These are phyloP conservation scores for Cherax destructor DNA, from an alignment of 1,140 invertebrate species.

Conservation along the genomic window DNA sequence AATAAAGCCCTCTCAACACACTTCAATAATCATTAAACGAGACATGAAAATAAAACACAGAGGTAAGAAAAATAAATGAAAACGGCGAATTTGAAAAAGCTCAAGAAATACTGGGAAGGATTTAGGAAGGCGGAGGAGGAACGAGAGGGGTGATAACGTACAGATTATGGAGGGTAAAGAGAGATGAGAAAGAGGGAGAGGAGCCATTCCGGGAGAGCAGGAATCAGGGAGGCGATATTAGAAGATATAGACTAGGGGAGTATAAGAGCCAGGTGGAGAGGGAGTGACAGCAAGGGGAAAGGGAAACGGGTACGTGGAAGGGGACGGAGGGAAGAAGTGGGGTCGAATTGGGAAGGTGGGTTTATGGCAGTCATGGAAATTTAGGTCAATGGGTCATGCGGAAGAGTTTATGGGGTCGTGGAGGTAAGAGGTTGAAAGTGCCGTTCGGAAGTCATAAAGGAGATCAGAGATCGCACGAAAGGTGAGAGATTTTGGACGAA, in stretches of 20 bases:
- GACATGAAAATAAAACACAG: background rate
- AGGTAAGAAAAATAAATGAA: background rate
- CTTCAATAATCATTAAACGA: no score
- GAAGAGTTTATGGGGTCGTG: no score
- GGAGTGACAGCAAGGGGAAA: background rate
- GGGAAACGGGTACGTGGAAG: no score
- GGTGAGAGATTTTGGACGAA: no score
- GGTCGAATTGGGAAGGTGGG: no score
- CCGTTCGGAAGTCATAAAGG: no score
- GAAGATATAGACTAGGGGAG: background rate
- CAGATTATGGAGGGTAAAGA: background rate
- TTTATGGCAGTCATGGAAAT: no score
- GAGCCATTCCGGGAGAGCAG: background rate
- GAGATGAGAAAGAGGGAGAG: slow-evolving; percentile 8
- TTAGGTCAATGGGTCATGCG: no score
- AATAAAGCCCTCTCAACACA: no score
- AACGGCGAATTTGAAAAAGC: background rate
- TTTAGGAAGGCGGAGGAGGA: background rate
- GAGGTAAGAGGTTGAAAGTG: no score
- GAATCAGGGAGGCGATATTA: background rate
- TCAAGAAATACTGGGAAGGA: background rate
- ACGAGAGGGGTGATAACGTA: background rate
- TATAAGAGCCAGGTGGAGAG: background rate
- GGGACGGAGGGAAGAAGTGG: no score
- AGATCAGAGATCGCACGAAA: no score